Evolutionary conservation across 2,113 vertebrate genomes (phyloP), one percentile per base, ranked within the genome.

Genomic region (Acrocephalus arundinaceus): DNA sequence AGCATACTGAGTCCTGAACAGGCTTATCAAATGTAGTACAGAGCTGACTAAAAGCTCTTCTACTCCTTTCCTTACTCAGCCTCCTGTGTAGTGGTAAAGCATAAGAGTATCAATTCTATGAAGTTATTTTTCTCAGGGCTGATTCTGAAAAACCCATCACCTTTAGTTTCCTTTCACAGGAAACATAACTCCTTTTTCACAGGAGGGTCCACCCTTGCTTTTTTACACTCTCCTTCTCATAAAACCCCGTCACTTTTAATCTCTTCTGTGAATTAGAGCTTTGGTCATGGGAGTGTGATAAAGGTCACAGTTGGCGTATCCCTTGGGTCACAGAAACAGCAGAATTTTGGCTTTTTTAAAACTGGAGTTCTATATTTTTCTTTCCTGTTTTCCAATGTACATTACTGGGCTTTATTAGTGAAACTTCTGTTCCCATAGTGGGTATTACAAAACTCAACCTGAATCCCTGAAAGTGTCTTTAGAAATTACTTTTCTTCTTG

Each of bases 401-500:
- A 4, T 62, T 54, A 48, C 30, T 55, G 28, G 25, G 11, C 24
- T 73, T 93, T 89, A 33, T 37, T 73, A 23, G 3, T 30, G 33
- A 10, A 30, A 46, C 18, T 90, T 97, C 25, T 6, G 5, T 85
- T 91, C 13, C 19, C 28, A 49, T n/a, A 43, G 10, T 46, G 52
- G 22, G 49, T 73, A 61, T 48, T 82, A 33, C 14, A 65, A 87
- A 90, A 72, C 15, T 89, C 46, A 90, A 27, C 27, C 11, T 63
- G 58, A 85, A 90, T 70, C 37, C 16, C 19, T 85, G 78, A 41
- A 87, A 87, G 24, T 46, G 15, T 9, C 23, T 13, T 51, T 59
- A 85, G 65, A 88, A 94, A 93, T 90, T 66, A 55, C 35, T 88
- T 95, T 87, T 48, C 33, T 67, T 66, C 58, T 80, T 91, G n/a